Base-by-base conservation (phyloP, 2,113 vertebrate genomes). In the Plecotus auritus region DNA sequence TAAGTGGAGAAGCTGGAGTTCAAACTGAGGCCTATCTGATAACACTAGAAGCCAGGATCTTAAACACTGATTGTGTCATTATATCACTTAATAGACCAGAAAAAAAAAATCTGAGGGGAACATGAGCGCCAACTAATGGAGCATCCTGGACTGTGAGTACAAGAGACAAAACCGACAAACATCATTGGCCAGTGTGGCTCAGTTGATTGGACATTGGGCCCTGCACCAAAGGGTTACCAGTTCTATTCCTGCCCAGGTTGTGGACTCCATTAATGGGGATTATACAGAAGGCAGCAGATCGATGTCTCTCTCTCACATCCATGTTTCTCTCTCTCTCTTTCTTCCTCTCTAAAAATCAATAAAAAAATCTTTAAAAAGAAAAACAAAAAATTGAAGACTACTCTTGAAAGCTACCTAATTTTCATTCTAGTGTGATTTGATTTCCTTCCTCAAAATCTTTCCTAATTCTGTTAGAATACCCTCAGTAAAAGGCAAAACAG, bases 401-500 rank as follows among this genome's bases (percentile, higher is more conserved):
- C 45, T 64, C 54, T 35, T 81, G 72, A 96, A 97, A 96, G 82
- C 87, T 85, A 78, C 91, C 72, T 95, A 6, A 92, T 97, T 98
- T 94, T 83, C 35, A 85, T 94, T 95, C 61, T 42, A 59, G 83
- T 49, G 37, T 95, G 90, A 97, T 97, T 49, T 96, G 49, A 96
- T 96, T 94, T 93, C 59, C 47, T 94, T 90, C 94, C 35, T 95
- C 95, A 45, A 86, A 37, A 94, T 94, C 77, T 97, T 96, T 96
- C 92, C 96, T 96, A 97, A 97, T 96, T 96, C 95, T 70, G 88
- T 96, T 96, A 98, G 84, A 96, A 97, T 95, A 26, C 59, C 80
- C 74, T 96, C 61, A 83, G 67, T 32, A 76, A 96, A 96, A 76
- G 1, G 1, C 74, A 7, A 67, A 85, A 14, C 32, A 35, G 12